Evolutionary conservation across 1,140 invertebrate species (phyloP), one percentile per base, ranked within the genome.

Genomic region (Ceratitis capitata): DNA sequence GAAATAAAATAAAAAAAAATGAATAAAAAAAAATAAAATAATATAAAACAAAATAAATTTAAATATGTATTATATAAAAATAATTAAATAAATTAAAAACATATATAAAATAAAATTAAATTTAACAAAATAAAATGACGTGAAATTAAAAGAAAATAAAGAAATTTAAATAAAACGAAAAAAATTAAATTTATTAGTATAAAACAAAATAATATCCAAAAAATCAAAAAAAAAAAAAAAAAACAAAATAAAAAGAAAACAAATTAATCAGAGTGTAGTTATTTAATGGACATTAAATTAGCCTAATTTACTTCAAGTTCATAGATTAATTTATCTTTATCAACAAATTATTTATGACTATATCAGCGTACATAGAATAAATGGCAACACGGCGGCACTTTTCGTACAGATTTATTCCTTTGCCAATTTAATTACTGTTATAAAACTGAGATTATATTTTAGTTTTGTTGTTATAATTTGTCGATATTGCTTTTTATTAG

Each of bases 321-420:
- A 45, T 42, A 14, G 42, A 3, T 78, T 42, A 45, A 12, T 78
- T 23, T n/a, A 78, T 78, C 42, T n/a, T 4, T 23, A 23, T 5
- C 2, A 45, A 69, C 10, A 69, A 69, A n/a, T 69, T 69, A 29
- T 12, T 2, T 61, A 29, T 7, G 19, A 3, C 2, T 64, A 64
- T 64, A 64, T 29, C 2, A n/a, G 19, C 19, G 2, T 35, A 16
- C 9, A 14, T 69, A 2, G 26, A 19, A 47, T n/a, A 45, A 19
- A 42, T 78, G n/a, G 26, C 35, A 35, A 19, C 26, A 14, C 42
- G 4, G 51, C 51, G 56, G 61, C 29, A 64, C 32, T 39, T 64
- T 35, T 12, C 29, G 61, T 35, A 69, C 61, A 69, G 61, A 61
- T 82, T 82, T 82, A 35, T 82, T 82, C 49, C 4, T 4, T 82